phyloP scores from a whole-genome alignment of 2,113 vertebrate genomes.

The Xerus inauris region DNA sequence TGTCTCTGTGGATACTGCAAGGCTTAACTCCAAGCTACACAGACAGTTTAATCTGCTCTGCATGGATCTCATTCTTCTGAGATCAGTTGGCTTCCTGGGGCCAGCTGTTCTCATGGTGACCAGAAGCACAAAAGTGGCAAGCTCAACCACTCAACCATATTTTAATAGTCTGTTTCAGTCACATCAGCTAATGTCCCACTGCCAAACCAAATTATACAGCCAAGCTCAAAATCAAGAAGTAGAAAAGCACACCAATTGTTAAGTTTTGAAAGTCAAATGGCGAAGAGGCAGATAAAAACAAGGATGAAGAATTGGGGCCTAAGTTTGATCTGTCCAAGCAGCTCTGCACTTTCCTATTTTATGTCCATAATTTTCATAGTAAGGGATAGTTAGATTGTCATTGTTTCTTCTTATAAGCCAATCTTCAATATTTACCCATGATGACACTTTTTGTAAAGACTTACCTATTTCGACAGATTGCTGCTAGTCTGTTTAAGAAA shows the following conservation, averaged over 20 bases:
- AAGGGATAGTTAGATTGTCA: background rate
- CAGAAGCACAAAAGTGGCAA: background rate
- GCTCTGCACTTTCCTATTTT: background rate
- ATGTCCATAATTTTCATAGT: background rate
- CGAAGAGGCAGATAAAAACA: background rate
- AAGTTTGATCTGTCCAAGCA: background rate
- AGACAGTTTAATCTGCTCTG: background rate
- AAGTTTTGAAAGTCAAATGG: background rate
- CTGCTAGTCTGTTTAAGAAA: background rate
- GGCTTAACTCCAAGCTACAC: background rate
- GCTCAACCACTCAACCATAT: background rate
- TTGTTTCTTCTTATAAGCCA: background rate
- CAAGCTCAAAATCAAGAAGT: background rate
- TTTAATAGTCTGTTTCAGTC: background rate
- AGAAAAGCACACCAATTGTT: background rate
- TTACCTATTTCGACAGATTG: background rate
- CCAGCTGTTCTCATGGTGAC: background rate
- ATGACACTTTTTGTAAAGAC: background rate
- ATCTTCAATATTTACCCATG: background rate
- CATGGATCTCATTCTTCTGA: background rate
- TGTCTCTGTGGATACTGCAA: background rate
- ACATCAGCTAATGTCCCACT: background rate
- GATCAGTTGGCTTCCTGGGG: background rate
- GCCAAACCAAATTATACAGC: background rate
- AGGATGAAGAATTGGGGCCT: background rate